These are phyloP conservation scores for Vulpes lagopus DNA, from an alignment of 2,113 vertebrate genomes.

Conservation along the genomic window DNA sequence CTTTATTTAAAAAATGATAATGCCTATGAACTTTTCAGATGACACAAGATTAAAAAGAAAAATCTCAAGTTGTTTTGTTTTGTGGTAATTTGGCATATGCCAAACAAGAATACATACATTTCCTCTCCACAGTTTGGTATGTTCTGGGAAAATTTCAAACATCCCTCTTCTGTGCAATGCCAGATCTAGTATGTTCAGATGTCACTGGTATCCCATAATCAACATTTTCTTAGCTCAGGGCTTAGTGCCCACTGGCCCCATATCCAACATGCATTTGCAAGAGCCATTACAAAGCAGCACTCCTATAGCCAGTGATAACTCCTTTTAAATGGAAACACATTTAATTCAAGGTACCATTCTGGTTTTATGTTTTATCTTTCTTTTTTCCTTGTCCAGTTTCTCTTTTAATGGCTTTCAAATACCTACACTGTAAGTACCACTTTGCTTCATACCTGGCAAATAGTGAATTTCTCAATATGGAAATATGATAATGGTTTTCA, in stretches of 20 bases:
- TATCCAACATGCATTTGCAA: accelerated
- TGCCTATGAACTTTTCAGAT: constrained; percentile 5
- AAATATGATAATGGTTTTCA: not conserved
- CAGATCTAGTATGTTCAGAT: not conserved
- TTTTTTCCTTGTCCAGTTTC: not conserved
- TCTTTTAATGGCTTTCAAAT: constrained; percentile 50
- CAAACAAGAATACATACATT: not conserved
- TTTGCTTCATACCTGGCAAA: not conserved
- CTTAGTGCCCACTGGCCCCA: not conserved
- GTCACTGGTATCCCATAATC: not conserved
- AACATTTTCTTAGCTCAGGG: not conserved
- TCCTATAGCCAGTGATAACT: not conserved
- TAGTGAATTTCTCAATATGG: not conserved
- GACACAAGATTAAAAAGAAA: constrained; percentile 33
- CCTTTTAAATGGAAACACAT: not conserved
- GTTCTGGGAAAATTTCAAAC: not conserved
- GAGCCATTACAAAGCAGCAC: not conserved
- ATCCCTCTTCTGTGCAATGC: not conserved
- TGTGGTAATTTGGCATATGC: not conserved
- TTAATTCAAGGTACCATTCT: not conserved
- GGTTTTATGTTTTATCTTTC: not conserved
- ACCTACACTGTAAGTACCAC: not conserved
- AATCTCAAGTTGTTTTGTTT: not conserved
- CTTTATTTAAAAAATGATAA: not conserved
- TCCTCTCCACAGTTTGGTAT: not conserved